phyloP scores from a whole-genome alignment of 1,140 invertebrate species.

The Aphelinus certus region DNA sequence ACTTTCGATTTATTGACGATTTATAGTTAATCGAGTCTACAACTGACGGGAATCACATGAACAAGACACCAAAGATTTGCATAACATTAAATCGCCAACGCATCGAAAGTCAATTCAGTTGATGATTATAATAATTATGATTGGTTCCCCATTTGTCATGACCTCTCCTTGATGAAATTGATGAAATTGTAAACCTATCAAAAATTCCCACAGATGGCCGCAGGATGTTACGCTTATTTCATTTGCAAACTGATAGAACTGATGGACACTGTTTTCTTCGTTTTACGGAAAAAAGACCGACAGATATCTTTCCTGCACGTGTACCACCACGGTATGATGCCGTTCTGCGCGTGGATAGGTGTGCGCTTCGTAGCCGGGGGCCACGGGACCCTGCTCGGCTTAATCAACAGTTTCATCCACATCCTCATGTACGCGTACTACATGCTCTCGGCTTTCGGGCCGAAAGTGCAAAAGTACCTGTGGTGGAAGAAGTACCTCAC shows the following conservation, averaged over 20 bases:
- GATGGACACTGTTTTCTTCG: slow-evolving; percentile 82
- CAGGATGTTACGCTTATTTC: slow-evolving; percentile 64
- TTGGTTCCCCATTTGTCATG: too few species aligned
- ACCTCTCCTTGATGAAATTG: too few species aligned
- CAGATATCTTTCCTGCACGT: slow-evolving; percentile 82
- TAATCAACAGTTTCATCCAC: slow-evolving; percentile 90
- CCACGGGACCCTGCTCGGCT: slow-evolving; percentile 81
- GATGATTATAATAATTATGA: too few species aligned
- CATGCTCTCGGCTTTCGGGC: slow-evolving; percentile 82
- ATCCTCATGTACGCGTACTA: slow-evolving; percentile 89
- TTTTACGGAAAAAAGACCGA: slow-evolving; percentile 80
- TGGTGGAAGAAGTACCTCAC: slow-evolving; percentile 96
- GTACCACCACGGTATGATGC: slow-evolving; percentile 80
- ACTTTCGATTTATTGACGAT: too few species aligned
- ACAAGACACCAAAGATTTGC: too few species aligned
- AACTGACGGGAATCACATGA: too few species aligned
- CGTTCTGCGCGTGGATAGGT: slow-evolving; percentile 83
- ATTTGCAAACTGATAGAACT: slow-evolving; percentile 72
- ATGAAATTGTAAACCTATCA: too few species aligned
- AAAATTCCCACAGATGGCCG: slow-evolving; percentile 54
- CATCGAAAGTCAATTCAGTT: too few species aligned
- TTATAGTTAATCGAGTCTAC: too few species aligned
- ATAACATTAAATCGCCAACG: too few species aligned
- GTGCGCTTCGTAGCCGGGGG: slow-evolving; percentile 82
- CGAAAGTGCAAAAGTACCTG: slow-evolving; percentile 83